Percentiles rank a stretch among this genome's conserved stretches.
Conservation (phyloP, 1,140 invertebrate species). For the Globodera rostochiensis region DNA sequence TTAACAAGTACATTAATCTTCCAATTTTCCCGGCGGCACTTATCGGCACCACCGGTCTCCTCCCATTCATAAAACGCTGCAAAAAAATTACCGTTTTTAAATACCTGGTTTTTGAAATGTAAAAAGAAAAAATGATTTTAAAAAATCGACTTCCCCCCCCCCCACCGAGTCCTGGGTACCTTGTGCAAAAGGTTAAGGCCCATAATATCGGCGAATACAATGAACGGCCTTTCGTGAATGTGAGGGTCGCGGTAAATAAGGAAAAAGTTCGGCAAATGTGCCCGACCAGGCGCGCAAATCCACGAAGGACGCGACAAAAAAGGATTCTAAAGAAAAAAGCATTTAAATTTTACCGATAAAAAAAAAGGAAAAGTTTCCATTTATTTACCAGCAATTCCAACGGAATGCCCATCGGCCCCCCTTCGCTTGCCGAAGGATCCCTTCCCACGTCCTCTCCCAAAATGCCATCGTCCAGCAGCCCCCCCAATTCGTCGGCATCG, state of each 20-base stretch:
- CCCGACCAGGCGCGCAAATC: conserved; percentile 2
- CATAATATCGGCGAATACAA: conserved; percentile 28
- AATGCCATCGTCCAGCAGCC: background rate
- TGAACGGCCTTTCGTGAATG: background rate
- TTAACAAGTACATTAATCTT: too few species aligned
- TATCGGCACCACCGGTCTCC: too few species aligned
- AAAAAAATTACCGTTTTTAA: too few species aligned
- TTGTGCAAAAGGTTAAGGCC: conserved; percentile 21
- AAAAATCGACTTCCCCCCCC: too few species aligned
- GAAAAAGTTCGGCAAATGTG: conserved; percentile 17
- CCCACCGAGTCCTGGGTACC: background rate
- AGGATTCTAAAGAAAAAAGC: background rate
- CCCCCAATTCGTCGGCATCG: background rate
- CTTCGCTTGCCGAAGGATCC: background rate
- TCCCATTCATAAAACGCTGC: too few species aligned
- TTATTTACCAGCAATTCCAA: conserved; percentile 18
- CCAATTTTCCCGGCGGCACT: too few species aligned
- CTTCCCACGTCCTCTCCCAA: background rate
- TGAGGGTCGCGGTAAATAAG: conserved; percentile 22
- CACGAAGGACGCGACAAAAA: conserved; percentile 6
- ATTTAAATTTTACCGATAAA: background rate
- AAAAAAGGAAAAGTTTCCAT: conserved; percentile 3
- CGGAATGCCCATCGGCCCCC: background rate
- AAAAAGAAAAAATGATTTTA: background rate
- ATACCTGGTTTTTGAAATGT: background rate